phyloP scores from a whole-genome alignment of 2,797 vertebrate species.

The Schizopygopsis malacanthus region DNA sequence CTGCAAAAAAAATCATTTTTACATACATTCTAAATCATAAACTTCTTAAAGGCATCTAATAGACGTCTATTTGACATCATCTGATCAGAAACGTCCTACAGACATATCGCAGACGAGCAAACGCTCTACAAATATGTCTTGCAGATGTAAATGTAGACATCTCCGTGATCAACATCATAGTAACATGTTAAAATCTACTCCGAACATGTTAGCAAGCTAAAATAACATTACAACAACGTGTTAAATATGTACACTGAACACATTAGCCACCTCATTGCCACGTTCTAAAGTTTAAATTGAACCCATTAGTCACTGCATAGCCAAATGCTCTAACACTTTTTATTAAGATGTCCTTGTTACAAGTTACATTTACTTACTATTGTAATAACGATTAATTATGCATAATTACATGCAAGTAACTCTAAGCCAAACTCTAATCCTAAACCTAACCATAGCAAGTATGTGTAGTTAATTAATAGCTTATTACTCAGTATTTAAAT shows the following conservation, averaged over 20 bases:
- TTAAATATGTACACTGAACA: neutral
- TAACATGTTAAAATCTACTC: neutral
- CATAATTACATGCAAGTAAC: too few species aligned
- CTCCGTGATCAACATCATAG: too few species aligned
- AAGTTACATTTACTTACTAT: too few species aligned
- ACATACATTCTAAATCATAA: neutral
- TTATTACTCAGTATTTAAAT: too few species aligned
- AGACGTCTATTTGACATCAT: neutral
- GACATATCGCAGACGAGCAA: neutral
- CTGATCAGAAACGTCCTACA: neutral
- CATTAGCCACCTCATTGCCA: too few species aligned
- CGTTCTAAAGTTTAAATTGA: neutral
- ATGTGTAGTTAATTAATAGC: too few species aligned
- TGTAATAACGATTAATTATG: too few species aligned
- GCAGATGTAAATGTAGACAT: too few species aligned
- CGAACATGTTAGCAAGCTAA: neutral
- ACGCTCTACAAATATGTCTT: rapidly evolving
- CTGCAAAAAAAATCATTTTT: neutral
- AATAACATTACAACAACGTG: neutral
- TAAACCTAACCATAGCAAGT: too few species aligned
- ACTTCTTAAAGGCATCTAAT: neutral
- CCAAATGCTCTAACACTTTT: too few species aligned
- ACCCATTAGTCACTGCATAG: neutral
- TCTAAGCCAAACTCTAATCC: too few species aligned
- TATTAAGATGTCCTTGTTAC: too few species aligned